phyloP scores from a whole-genome alignment of 2,888 invertebrate species.

The Lycaena phlaeas region DNA sequence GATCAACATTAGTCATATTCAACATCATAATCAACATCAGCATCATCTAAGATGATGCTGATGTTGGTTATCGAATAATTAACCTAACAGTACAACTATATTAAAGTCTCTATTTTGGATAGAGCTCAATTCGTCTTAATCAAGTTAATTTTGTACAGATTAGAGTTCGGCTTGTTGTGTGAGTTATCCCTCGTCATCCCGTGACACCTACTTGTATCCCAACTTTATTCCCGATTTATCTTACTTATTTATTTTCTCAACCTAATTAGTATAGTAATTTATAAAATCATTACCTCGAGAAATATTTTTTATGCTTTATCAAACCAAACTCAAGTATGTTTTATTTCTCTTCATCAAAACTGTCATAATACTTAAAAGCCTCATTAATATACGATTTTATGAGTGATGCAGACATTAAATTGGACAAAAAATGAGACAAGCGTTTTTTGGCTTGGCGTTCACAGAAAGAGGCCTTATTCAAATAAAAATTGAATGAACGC shows the following conservation, averaged over 20 bases:
- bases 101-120: slow-evolving; percentile 15
- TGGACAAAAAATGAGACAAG: too few species aligned
- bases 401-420: too few species aligned
- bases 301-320: neutral
- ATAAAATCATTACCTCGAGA: neutral
- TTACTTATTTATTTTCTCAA: slow-evolving; percentile 25
- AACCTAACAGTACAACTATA: neutral
- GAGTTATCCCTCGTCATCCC: slow-evolving; percentile 26
- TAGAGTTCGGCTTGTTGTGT: slow-evolving; percentile 25
- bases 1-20: too few species aligned
- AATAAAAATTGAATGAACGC: too few species aligned
- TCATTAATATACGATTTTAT: too few species aligned
- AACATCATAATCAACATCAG: too few species aligned
- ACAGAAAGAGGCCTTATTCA: too few species aligned
- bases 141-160: slow-evolving; percentile 27
- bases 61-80: neutral
- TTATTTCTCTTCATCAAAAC: too few species aligned
- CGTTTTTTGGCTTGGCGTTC: too few species aligned
- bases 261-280: slow-evolving; percentile 16
- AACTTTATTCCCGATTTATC: slow-evolving; percentile 28
- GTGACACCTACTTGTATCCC: slow-evolving; percentile 22
- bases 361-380: too few species aligned
- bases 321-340: too few species aligned
- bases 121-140: slow-evolving; percentile 26
- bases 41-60: too few species aligned